Conservation (phyloP, 1,140 invertebrate genomes). For the Magallana angulata region DNA sequence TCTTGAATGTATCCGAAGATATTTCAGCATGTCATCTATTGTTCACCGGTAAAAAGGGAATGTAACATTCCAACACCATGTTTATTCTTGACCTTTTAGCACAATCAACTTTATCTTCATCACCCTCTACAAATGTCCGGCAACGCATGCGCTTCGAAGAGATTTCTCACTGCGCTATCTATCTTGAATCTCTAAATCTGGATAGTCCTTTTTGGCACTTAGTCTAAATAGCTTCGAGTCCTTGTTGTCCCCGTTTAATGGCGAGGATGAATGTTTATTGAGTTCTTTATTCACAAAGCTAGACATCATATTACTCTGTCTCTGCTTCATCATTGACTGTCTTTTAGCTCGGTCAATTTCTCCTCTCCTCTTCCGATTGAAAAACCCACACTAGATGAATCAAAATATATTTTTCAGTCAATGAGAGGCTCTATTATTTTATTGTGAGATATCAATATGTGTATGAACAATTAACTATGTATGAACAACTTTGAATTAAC, state of each 20-base stretch:
- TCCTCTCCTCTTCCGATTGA: not conserved
- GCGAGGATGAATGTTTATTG: not conserved
- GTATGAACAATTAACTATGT: too few relatives aligned
- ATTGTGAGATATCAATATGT: too few relatives aligned
- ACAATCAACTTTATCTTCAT: too few relatives aligned
- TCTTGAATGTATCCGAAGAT: too few relatives aligned
- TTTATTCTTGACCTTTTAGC: not conserved
- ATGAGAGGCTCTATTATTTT: too few relatives aligned
- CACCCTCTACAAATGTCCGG: too few relatives aligned
- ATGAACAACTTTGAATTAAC: too few relatives aligned
- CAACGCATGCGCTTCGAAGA: too few relatives aligned
- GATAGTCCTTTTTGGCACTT: slow-evolving; percentile 1
- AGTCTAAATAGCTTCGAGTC: not conserved
- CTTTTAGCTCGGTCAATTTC: slow-evolving; percentile 15
- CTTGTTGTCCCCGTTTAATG: not conserved
- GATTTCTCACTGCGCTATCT: not conserved
- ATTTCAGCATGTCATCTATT: too few relatives aligned
- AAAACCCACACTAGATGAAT: not conserved
- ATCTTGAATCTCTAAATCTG: slow-evolving; percentile 1
- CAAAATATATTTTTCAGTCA: not conserved
- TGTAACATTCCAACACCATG: not conserved
- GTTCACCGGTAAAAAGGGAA: too few relatives aligned
- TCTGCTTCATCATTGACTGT: not conserved
- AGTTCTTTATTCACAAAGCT: not conserved
- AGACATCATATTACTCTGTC: slow-evolving; percentile 17